Evolutionary conservation across 1,140 invertebrate species (phyloP), one percentile per base, ranked within the genome.

Genomic region (Lutraria rhynchaena): DNA sequence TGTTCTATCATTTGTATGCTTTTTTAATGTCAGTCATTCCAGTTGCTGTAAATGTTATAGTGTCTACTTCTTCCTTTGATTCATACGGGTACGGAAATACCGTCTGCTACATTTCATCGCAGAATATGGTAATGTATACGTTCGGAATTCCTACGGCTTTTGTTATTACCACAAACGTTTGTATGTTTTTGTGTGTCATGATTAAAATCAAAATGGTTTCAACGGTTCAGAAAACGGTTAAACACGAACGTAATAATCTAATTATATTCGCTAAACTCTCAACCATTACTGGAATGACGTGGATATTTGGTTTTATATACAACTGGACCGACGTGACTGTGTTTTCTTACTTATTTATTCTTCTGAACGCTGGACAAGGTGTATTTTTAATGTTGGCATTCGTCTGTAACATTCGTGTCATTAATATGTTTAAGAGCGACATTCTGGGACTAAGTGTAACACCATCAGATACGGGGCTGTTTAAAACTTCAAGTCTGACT

Each of bases 261-360:
- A 55, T 57, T 24, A 53, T 78, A 19, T 78, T 69, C 58, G 63
- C 41, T 29, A 78, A 78, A 57, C 27, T 78, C 11, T 78, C 75
- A 4, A 67, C 60, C 5, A 46, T 78, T 0, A 78, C 75, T 11
- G 75, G 75, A 17, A 19, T 35, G 27, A 78, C 61, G 11, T 78
- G 75, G 75, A 22, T 67, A 3, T 78, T 78, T 60, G 75, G 75
- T 49, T 69, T 78, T 22, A 29, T 78, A 2, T 57, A 78, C 33
- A 69, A 31, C 2, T 67, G 61, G 49, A 78, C 75, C 22, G 35
- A 57, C 37, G 29, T 58, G 17, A 22, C n/a, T 4, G 33, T 31
- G 15, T n/a, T 78, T 0, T 53, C 46, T 0, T 78, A 53, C 33
- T n/a, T 78, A 5, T 78, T 78, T 37, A 78, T 78, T 15, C 15